A percentile compares a stretch with the other conserved stretches of the same genome.
phyloP scores from a whole-genome alignment of 2,113 vertebrate genomes.

The Charina bottae region DNA sequence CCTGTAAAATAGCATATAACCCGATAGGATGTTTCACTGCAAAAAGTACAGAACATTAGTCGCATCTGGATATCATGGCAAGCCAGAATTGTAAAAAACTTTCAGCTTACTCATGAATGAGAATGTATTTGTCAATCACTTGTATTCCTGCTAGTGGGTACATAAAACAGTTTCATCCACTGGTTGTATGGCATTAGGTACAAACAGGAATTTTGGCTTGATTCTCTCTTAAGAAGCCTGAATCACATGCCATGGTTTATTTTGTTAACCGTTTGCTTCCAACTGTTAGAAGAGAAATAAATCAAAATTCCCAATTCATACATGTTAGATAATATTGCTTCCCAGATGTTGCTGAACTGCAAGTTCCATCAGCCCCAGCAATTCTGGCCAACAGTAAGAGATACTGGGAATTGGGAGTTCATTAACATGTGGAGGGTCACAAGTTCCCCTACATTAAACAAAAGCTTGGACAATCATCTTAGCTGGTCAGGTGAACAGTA shows the following conservation, averaged over 20 bases:
- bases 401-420: not conserved
- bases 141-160: not conserved
- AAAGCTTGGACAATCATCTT: not conserved
- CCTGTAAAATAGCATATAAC: not conserved
- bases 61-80: not conserved
- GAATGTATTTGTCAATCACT: not conserved
- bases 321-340: not conserved
- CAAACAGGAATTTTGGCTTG: not conserved
- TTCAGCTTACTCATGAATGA: not conserved
- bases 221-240: not conserved
- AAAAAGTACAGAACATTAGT: fast-evolving
- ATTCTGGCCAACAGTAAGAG: not conserved
- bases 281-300: not conserved
- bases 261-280: not conserved
- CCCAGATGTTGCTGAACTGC: not conserved
- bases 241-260: not conserved
- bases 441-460: not conserved
- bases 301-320: not conserved
- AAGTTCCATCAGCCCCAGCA: not conserved
- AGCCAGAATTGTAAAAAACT: not conserved
- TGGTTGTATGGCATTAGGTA: not conserved
- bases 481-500: not conserved
- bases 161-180: not conserved
- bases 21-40: slow-evolving; percentile 18
- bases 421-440: not conserved